Evolutionary conservation across 2,113 vertebrate species (phyloP).

Genomic region (Gobius niger): DNA sequence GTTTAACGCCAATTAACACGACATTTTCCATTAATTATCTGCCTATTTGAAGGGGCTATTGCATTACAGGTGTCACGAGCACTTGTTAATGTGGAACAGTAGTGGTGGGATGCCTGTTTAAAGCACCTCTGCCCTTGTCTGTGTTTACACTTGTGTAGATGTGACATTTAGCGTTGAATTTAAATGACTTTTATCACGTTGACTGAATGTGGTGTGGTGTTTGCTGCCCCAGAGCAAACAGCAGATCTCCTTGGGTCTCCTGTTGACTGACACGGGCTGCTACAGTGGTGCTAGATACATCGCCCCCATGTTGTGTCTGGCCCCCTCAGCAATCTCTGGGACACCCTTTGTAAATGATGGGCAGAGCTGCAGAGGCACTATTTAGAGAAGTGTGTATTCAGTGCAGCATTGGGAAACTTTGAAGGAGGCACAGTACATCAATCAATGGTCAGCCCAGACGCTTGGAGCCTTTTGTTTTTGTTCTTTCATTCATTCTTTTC

Average conservation of each 20-base stretch:
- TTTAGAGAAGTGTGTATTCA: conserved; percentile 23
- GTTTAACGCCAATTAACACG: not conserved
- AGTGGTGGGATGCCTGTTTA: conserved; percentile 1
- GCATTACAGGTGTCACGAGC: not conserved
- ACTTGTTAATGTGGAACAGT: not conserved
- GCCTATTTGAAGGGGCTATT: not conserved
- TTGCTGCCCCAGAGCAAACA: conserved; percentile 45
- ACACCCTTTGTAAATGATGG: conserved; percentile 21
- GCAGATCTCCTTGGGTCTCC: not conserved
- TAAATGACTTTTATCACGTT: conserved; percentile 20
- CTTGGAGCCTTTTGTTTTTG: too few species aligned
- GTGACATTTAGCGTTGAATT: conserved; percentile 2
- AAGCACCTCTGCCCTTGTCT: not conserved
- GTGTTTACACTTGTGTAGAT: not conserved
- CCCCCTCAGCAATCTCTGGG: not conserved
- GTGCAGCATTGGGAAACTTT: conserved; percentile 13
- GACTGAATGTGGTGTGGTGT: not conserved
- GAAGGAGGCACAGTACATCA: not conserved
- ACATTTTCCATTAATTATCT: not conserved
- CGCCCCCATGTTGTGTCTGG: conserved; percentile 42
- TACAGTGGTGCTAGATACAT: conserved; percentile 38
- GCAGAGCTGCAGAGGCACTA: conserved; percentile 36
- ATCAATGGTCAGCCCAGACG: too few species aligned
- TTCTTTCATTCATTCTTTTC: too few species aligned
- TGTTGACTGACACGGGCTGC: conserved; percentile 45